Conservation (phyloP, 2,888 invertebrate genomes). For the Steinernema hermaphroditum region DNA sequence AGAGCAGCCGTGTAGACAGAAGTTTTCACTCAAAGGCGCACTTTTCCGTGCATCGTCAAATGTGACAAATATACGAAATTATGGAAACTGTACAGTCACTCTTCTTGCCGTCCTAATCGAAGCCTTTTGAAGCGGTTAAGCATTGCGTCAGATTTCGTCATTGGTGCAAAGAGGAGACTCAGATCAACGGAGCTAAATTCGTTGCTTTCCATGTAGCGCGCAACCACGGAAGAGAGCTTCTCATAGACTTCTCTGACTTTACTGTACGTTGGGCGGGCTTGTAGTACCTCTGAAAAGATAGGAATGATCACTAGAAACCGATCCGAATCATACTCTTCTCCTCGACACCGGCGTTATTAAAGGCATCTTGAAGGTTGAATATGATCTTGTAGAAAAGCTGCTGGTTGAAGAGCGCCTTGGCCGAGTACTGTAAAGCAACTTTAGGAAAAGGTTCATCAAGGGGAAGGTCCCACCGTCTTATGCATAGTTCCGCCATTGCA, state of each 20-base stretch:
- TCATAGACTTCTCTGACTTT: slow-evolving; percentile 28
- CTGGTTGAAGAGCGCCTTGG: slow-evolving; percentile 57
- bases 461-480: slow-evolving; percentile 44
- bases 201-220: slow-evolving; percentile 43
- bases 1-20: background rate
- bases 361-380: slow-evolving; percentile 48
- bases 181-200: slow-evolving; percentile 52
- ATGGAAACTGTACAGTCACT: background rate
- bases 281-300: slow-evolving; percentile 24
- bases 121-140: slow-evolving; percentile 6
- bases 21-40: background rate
- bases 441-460: background rate
- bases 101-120: background rate
- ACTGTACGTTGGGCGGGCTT: slow-evolving; percentile 26
- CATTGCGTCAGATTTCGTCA: slow-evolving; percentile 34
- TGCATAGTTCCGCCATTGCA: slow-evolving; percentile 53
- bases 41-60: background rate
- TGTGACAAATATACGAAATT: background rate
- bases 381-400: slow-evolving; percentile 55
- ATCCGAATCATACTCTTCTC: slow-evolving; percentile 44
- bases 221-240: slow-evolving; percentile 36
- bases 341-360: slow-evolving; percentile 34
- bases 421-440: slow-evolving; percentile 45
- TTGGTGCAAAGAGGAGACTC: slow-evolving; percentile 51
- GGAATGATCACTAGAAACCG: background rate